A percentile compares a stretch with the other conserved stretches of the same genome.
Evolutionary conservation across 2,113 vertebrate species (phyloP).

Genomic region (Tamias sibiricus): DNA sequence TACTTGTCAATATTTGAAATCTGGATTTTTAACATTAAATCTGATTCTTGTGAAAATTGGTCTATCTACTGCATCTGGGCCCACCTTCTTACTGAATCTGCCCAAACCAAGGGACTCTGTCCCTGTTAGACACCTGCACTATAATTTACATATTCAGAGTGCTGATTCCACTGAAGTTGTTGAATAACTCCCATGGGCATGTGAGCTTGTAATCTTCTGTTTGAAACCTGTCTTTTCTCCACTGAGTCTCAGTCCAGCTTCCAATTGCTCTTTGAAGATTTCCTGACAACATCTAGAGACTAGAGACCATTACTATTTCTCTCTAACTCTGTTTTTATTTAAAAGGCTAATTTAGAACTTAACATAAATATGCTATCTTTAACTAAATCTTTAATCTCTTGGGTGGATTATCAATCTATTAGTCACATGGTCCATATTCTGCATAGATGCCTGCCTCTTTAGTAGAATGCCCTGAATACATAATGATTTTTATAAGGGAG

Average conservation of each 20-base stretch:
- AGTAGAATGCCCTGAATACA: not conserved
- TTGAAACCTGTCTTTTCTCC: not conserved
- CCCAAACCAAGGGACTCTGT: not conserved
- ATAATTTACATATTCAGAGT: not conserved
- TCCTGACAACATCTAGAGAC: not conserved
- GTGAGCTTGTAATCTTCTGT: not conserved
- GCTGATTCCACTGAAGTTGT: not conserved
- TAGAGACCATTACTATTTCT: constrained; percentile 8
- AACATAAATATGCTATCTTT: not conserved
- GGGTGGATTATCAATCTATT: constrained; percentile 29
- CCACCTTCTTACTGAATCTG: not conserved
- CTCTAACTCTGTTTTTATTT: not conserved
- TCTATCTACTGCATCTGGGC: not conserved
- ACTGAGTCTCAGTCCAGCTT: not conserved
- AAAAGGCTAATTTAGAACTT: constrained; percentile 32
- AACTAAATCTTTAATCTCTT: not conserved
- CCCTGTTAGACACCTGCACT: too few species aligned
- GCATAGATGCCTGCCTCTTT: not conserved
- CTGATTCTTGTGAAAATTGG: not conserved
- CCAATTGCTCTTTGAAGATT: not conserved
- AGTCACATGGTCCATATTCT: not conserved
- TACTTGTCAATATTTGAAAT: not conserved
- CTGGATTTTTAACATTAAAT: not conserved
- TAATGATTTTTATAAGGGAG: not conserved
- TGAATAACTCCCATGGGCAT: not conserved